These are phyloP conservation scores for Oasisia sp. DNA, from an alignment of 2,888 invertebrate genomes.

Conservation along the genomic window DNA sequence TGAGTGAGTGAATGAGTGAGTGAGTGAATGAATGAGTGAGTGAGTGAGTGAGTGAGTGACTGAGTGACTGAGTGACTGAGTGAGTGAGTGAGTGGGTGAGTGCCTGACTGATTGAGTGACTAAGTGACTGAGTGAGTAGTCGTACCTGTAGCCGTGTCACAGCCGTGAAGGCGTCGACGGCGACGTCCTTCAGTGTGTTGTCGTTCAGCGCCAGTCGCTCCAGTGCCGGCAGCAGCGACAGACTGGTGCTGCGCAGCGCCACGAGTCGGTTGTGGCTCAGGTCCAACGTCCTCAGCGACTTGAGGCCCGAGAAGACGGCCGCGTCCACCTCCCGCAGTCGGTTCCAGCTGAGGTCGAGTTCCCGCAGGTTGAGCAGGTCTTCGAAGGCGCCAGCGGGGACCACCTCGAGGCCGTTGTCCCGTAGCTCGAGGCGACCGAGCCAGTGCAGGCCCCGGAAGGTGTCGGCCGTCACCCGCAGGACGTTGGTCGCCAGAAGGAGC, in stretches of 20 bases:
- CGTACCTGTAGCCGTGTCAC: not conserved
- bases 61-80: too few relatives aligned
- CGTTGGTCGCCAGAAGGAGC: constrained; percentile 32
- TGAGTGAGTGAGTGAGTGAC: too few relatives aligned
- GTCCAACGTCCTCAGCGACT: constrained; percentile 31
- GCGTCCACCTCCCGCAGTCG: constrained; percentile 27
- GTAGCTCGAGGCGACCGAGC: constrained; percentile 35
- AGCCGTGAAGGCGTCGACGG: constrained; percentile 33
- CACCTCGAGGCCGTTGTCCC: constrained; percentile 25
- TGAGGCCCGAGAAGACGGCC: constrained; percentile 34
- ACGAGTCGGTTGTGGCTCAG: constrained; percentile 34
- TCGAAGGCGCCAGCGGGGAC: constrained; percentile 32
- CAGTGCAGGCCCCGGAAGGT: constrained; percentile 30
- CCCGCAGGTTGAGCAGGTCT: constrained; percentile 32
- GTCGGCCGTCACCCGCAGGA: constrained; percentile 21
- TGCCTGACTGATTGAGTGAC: too few relatives aligned
- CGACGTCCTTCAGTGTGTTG: constrained; percentile 35
- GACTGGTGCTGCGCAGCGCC: not conserved
- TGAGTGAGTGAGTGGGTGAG: too few relatives aligned
- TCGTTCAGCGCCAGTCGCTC: constrained; percentile 30
- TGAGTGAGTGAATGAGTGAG: not conserved
- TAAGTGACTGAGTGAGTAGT: not conserved
- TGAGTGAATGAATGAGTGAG: too few relatives aligned
- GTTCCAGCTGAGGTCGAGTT: constrained; percentile 43
- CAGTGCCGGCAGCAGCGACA: constrained; percentile 26